These are phyloP conservation scores for Drosophila sturtevanti DNA, from an alignment of 1,140 invertebrate genomes.

Conservation along the genomic window DNA sequence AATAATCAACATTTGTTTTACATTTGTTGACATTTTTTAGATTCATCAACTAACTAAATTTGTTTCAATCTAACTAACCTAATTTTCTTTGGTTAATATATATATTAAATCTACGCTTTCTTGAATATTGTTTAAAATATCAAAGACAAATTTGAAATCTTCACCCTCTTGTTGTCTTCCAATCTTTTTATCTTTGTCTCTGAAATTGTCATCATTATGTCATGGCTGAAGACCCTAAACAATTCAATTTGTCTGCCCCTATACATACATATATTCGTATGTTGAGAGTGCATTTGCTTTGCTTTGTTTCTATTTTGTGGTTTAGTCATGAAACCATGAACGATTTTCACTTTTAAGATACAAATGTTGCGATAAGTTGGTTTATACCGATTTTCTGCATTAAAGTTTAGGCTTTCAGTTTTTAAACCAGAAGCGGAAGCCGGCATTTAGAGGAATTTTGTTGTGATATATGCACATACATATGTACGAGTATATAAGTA, in stretches of 20 bases:
- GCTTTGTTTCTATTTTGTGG: neutral
- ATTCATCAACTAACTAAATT: neutral
- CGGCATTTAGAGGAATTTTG: slow-evolving; percentile 38
- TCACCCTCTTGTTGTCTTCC: neutral
- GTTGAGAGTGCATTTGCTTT: neutral
- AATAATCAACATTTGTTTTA: too few species aligned
- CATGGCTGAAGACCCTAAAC: slow-evolving; percentile 33
- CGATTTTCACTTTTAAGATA: slow-evolving; percentile 54
- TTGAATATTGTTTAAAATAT: neutral
- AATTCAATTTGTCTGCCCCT: slow-evolving; percentile 46
- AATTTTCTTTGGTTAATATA: too few species aligned
- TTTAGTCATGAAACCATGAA: slow-evolving; percentile 49
- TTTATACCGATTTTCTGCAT: slow-evolving; percentile 36
- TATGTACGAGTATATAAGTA: too few species aligned
- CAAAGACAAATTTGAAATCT: neutral
- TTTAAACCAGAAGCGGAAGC: slow-evolving; percentile 64
- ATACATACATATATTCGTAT: slow-evolving; percentile 9
- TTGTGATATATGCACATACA: neutral
- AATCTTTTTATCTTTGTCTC: neutral
- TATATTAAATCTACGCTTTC: neutral
- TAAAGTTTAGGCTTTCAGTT: slow-evolving; percentile 50
- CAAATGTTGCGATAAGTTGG: slow-evolving; percentile 38
- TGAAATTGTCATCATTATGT: slow-evolving; percentile 33
- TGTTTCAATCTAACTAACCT: neutral
- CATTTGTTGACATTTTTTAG: neutral